Base-by-base conservation (phyloP, 2,113 vertebrate species). In the Neodontobutis hainanensis region DNA sequence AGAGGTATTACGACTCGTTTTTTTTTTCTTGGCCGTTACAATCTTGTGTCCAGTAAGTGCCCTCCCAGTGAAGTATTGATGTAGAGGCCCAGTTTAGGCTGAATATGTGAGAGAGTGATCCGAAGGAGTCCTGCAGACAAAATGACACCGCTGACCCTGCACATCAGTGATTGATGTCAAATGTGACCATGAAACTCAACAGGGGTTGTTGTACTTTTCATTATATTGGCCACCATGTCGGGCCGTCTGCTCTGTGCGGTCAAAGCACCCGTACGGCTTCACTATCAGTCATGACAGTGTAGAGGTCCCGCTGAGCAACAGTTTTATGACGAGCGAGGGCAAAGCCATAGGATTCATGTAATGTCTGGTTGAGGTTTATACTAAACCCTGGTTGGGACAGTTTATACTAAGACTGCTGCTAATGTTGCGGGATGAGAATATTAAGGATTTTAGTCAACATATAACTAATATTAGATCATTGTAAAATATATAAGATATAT, bases 151-250 rank as follows among this genome's bases (percentile, higher is more conserved):
- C 81, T 91, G 87, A 91, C 89, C 91, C 90, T 73, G 82, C 76
- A 90, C 85, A 74, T 81, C 61, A 51, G 73, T 77, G 83, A 88
- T 89, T 85, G 86, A 88, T 87, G 85, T 88, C 74, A 72, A 85
- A 84, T 81, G 83, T 80, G 81, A 85, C 83, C 72, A 61, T 71
- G 77, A 82, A 86, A 78, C 81, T 55, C 78, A 76, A 82, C 86
- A 77, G 85, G 83, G 74, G 78, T 89, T 88, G 73, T 86, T 87
- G 85, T 88, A 74, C 87, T 88, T 90, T 79, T 78, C 81, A 84
- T 88, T 89, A 87, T 85, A 88, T 88, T 87, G 86, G 85, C 88
- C 86, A 82, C 87, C 83, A 70, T 88, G 84, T 77, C 79, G 70
- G 87, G 53, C 79, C 69, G 73, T 70, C 63, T 73, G 76, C 65